These are phyloP conservation scores for Tachystola acroxantha DNA, from an alignment of 2,888 invertebrate species.

Conservation along the genomic window DNA sequence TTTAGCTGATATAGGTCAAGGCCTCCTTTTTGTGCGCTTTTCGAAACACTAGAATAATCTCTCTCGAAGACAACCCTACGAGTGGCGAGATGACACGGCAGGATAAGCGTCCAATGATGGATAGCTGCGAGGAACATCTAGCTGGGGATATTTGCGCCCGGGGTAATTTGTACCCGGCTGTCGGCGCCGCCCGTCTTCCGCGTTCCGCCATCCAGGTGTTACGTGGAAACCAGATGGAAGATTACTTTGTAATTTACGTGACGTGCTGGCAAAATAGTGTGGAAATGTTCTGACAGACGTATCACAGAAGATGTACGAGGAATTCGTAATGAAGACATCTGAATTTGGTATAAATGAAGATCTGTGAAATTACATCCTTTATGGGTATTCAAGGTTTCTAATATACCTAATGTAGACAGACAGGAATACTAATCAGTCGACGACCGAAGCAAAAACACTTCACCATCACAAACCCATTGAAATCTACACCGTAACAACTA, in stretches of 20 bases:
- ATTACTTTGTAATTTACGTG: slow-evolving; percentile 1
- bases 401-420: too few relatives aligned
- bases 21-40: too few relatives aligned
- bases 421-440: too few relatives aligned
- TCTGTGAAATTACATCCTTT: too few relatives aligned
- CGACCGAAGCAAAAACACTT: too few relatives aligned
- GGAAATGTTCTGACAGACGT: neutral
- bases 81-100: slow-evolving; percentile 20
- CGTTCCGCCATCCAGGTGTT: slow-evolving; percentile 1
- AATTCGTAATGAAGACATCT: too few relatives aligned
- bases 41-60: too few relatives aligned
- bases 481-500: too few relatives aligned
- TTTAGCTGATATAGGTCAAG: too few relatives aligned
- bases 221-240: neutral
- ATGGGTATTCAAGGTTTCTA: too few relatives aligned
- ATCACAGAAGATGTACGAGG: neutral
- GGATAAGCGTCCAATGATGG: slow-evolving; percentile 27
- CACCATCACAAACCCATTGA: too few relatives aligned
- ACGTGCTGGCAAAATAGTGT: neutral
- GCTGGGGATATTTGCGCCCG: slow-evolving; percentile 15
- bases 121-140: slow-evolving; percentile 15
- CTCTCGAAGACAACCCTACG: neutral
- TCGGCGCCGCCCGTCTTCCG: slow-evolving; percentile 1
- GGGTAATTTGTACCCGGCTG: slow-evolving; percentile 27
- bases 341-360: too few relatives aligned